These are phyloP conservation scores for Dicranocentrus wangi DNA, from an alignment of 2,888 invertebrate genomes.

Conservation along the genomic window DNA sequence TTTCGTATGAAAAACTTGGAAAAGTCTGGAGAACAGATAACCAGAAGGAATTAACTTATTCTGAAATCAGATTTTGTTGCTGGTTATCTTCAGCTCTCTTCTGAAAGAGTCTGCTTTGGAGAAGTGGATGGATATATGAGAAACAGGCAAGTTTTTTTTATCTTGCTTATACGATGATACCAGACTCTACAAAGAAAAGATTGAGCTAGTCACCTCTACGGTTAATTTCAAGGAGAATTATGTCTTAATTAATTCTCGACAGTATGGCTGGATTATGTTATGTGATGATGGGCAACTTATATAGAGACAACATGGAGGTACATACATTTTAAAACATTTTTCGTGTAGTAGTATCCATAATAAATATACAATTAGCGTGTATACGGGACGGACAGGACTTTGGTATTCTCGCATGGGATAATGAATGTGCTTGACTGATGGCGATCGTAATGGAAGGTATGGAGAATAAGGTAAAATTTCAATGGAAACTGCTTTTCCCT, in stretches of 20 bases:
- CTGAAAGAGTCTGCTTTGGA: not conserved
- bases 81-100: no score
- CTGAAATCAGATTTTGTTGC: conserved; percentile 15
- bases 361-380: no score
- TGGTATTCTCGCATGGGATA: no score
- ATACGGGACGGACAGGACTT: no score
- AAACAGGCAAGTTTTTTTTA: no score
- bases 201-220: conserved; percentile 25
- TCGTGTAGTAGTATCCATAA: no score
- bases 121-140: not conserved
- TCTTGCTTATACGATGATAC: not conserved
- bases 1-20: not conserved
- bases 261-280: conserved; percentile 4
- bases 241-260: conserved; percentile 36
- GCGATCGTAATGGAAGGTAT: no score
- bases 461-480: no score
- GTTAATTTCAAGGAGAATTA: conserved; percentile 36
- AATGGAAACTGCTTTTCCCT: not conserved
- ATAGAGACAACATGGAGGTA: no score
- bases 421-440: no score
- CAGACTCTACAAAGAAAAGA: conserved; percentile 1
- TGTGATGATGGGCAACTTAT: not conserved
- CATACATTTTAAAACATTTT: no score
- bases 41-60: not conserved
- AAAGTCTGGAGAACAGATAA: not conserved